Evolutionary conservation across 2,888 invertebrate genomes (phyloP), one percentile per base, ranked within the genome.

Genomic region (Dryococelus australis): DNA sequence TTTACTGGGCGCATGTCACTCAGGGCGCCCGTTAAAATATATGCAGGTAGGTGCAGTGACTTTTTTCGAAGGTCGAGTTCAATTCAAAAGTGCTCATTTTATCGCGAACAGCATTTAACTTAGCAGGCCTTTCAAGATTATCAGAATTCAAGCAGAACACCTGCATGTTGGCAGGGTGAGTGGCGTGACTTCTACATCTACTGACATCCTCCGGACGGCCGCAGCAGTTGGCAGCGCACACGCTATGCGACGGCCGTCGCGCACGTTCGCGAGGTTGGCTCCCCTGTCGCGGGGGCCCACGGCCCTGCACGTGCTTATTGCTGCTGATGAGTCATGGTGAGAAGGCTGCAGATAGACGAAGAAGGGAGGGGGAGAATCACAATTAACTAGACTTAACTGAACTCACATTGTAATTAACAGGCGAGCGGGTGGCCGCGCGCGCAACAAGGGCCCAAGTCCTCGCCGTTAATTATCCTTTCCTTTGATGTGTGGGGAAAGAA

Each of bases 341-440:
- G 85, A 12, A 51, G 47, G 65, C 65, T n/a, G 65, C n/a, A 65
- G 65, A 20, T 10, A 35, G 47, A 12, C 12, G 85, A 6, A 27
- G 13, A 16, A n/a, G 85, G 85, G 27, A n/a, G 83, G 83, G 83
- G 43, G 83, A 83, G 35, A 43, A 43, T 28, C 83, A 83, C 83
- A 83, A 83, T 83, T 83, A 83, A 83, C 83, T 83, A 83, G 83
- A 83, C 83, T 83, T 83, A 83, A 83, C 83, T 83, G 28, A 83
- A 83, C 83, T 83, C 83, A 83, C 85, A 85, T 47, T 85, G 85
- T 85, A 53, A 53, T 85, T 85, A 47, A 85, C 51, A 85, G 27
- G 85, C 26, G 13, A n/a, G 28, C 24, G 24, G 84, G 84, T n/a
- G 24, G 43, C 84, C 27, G 35, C 43, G 35, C 65, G 65, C 65